A percentile compares a stretch with the other conserved stretches of the same genome.
These are phyloP conservation scores for Cheilosia grossa DNA, from an alignment of 2,888 invertebrate genomes.

Conservation along the genomic window DNA sequence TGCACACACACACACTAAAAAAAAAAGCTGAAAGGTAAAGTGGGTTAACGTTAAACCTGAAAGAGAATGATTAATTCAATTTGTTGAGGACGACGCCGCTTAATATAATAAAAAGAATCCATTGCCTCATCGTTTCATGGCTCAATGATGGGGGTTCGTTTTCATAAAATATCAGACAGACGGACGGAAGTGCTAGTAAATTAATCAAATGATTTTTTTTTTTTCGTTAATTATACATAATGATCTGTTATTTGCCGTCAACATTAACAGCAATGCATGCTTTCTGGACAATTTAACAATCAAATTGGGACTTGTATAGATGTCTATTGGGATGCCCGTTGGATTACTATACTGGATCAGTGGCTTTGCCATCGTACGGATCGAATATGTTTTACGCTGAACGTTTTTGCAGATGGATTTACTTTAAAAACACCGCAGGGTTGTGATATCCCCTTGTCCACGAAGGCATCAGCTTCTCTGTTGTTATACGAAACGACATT, in stretches of 20 bases:
- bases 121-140: constrained; percentile 28
- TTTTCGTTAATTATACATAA: constrained; percentile 61
- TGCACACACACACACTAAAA: constrained; percentile 35
- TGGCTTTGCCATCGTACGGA: too few relatives aligned
- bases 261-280: constrained; percentile 43
- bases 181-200: constrained; percentile 73
- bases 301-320: background rate
- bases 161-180: constrained; percentile 72
- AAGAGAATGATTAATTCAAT: constrained; percentile 59
- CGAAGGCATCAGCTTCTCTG: too few relatives aligned
- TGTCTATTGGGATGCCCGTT: too few relatives aligned
- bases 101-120: constrained; percentile 51
- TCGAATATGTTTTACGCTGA: too few relatives aligned
- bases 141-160: constrained; percentile 21
- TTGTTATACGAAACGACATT: too few relatives aligned
- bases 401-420: too few relatives aligned
- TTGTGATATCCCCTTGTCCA: too few relatives aligned
- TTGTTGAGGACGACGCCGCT: constrained; percentile 47
- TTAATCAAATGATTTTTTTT: constrained; percentile 38
- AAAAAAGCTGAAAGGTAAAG: constrained; percentile 57
- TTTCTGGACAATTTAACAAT: constrained; percentile 21
- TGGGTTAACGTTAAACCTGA: constrained; percentile 39
- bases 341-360: too few relatives aligned
- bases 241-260: constrained; percentile 44
- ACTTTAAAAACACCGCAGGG: too few relatives aligned